A percentile compares a stretch with the other conserved stretches of the same genome.
Evolutionary conservation across 2,797 vertebrate genomes (phyloP).

Genomic region (Carduelis carduelis): DNA sequence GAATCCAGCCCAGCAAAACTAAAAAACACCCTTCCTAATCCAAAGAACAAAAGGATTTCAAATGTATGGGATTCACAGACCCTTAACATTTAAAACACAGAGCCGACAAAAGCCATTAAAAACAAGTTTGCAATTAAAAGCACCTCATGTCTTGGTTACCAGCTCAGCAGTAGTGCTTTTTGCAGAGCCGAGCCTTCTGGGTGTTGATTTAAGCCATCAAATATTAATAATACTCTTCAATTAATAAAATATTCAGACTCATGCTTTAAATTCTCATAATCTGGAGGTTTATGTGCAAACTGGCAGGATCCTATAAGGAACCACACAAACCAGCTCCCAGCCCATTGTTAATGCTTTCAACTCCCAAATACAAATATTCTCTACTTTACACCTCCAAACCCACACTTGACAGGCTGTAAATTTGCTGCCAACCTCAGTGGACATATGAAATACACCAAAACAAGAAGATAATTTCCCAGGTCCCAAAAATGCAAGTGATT

Average conservation of each 20-base stretch:
- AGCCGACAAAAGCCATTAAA: not conserved
- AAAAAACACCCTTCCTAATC: not conserved
- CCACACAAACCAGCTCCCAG: not conserved
- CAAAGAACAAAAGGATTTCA: not conserved
- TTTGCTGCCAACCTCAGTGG: not conserved
- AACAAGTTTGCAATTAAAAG: not conserved
- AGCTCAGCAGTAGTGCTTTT: not conserved
- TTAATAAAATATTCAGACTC: slow-evolving; percentile 18
- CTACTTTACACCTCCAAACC: not conserved
- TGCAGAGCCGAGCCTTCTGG: not conserved
- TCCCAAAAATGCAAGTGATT: not conserved
- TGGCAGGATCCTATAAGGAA: not conserved
- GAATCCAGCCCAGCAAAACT: not conserved
- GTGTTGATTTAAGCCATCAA: slow-evolving; percentile 30
- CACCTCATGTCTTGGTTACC: not conserved
- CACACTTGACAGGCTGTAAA: not conserved
- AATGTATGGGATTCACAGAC: not conserved
- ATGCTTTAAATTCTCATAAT: not conserved
- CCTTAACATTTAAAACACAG: not conserved
- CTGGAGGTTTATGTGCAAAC: not conserved
- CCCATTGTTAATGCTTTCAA: not conserved
- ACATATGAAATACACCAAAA: not conserved
- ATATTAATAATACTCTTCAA: slow-evolving; percentile 22
- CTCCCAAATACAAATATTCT: not conserved
- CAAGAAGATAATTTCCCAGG: not conserved